Conservation (phyloP, 2,888 invertebrate species). For the Latrodectus hesperus region DNA sequence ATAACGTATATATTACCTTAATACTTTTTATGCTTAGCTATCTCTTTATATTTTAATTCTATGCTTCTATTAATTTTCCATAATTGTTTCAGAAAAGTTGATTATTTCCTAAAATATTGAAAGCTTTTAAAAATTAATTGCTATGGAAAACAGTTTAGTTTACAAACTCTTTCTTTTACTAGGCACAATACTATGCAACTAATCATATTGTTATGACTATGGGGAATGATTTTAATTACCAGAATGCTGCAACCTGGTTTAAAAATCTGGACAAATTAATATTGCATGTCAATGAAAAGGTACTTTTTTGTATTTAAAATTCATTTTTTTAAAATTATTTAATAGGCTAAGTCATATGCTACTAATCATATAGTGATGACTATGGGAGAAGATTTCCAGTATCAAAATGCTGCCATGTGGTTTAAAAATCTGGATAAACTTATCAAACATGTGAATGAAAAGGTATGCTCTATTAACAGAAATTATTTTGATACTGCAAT, state of each 20-base stretch:
- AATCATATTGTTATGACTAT: conserved; percentile 87
- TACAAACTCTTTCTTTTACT: neutral
- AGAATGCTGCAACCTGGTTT: conserved; percentile 86
- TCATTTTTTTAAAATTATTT: neutral
- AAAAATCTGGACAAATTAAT: conserved; percentile 90
- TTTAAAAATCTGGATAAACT: conserved; percentile 89
- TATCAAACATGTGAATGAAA: conserved; percentile 83
- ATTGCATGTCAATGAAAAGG: conserved; percentile 80
- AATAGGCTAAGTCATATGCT: conserved; percentile 56
- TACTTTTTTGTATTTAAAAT: conserved; percentile 72
- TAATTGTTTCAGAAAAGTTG: neutral
- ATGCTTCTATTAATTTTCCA: neutral
- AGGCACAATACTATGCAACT: conserved; percentile 74
- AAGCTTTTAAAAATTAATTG: neutral
- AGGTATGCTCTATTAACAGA: conserved; percentile 72
- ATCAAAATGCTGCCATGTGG: conserved; percentile 86
- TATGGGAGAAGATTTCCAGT: conserved; percentile 95
- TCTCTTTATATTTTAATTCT: neutral
- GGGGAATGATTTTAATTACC: conserved; percentile 94
- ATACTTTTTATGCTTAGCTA: neutral
- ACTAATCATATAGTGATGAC: conserved; percentile 86
- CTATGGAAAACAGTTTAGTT: too few species aligned
- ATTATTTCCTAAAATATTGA: neutral
- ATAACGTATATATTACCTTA: neutral
- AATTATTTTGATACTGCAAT: too few species aligned